phyloP scores from a whole-genome alignment of 2,113 vertebrate species.

The Verasper variegatus region DNA sequence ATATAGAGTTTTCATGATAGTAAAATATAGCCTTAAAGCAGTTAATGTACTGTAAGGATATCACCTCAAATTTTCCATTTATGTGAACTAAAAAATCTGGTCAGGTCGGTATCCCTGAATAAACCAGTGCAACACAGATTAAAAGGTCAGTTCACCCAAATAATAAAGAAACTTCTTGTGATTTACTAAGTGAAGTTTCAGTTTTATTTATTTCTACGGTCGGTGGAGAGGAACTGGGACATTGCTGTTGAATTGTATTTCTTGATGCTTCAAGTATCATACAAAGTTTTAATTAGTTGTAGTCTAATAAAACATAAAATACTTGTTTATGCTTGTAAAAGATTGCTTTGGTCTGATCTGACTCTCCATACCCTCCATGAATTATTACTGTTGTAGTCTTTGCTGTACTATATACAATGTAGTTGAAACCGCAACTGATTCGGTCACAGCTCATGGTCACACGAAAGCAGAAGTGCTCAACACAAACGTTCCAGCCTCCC shows the following conservation, averaged over 20 bases:
- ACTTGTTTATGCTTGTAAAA: not conserved
- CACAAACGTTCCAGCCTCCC: too few relatives aligned
- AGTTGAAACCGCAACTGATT: too few relatives aligned
- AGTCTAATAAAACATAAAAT: not conserved
- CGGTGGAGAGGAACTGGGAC: not conserved
- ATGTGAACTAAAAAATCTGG: too few relatives aligned
- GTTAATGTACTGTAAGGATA: too few relatives aligned
- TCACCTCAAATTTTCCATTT: too few relatives aligned
- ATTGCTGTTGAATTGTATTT: not conserved
- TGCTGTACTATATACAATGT: too few relatives aligned
- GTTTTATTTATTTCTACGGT: not conserved
- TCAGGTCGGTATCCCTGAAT: too few relatives aligned
- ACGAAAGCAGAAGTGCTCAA: too few relatives aligned
- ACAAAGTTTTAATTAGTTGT: not conserved
- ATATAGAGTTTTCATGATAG: too few relatives aligned
- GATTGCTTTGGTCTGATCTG: not conserved
- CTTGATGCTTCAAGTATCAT: not conserved
- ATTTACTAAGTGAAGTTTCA: not conserved
- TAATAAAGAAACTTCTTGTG: not conserved
- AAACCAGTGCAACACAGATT: too few relatives aligned
- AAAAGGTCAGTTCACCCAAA: not conserved
- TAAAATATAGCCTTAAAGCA: too few relatives aligned
- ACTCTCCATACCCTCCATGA: not conserved
- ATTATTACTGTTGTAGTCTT: not conserved
- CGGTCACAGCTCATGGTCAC: too few relatives aligned